Conservation (phyloP, 2,888 invertebrate species). For the Augiades crinisus region DNA sequence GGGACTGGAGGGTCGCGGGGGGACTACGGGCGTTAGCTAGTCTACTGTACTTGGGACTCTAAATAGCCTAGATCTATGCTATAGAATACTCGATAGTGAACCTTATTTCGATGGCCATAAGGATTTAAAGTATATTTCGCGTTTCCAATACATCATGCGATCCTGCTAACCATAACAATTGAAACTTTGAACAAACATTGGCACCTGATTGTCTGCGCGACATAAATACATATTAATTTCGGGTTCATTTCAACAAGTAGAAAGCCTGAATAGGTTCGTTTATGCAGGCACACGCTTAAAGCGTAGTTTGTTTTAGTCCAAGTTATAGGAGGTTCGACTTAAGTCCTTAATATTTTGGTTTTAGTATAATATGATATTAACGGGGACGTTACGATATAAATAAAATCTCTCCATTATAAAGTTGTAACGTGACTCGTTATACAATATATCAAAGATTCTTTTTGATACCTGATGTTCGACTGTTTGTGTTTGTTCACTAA, state of each 20-base stretch:
- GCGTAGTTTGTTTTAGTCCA: background rate
- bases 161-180: conserved; percentile 33
- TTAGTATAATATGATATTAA: no score
- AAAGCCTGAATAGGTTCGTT: conserved; percentile 42
- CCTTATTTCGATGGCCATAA: conserved; percentile 28
- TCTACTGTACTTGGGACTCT: no score
- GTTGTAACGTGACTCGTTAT: no score
- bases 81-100: background rate
- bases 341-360: no score
- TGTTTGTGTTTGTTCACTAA: no score
- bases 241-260: conserved; percentile 66
- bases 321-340: background rate
- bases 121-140: conserved; percentile 22
- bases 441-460: no score
- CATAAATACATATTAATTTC: conserved; percentile 71
- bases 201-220: conserved; percentile 52
- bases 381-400: no score
- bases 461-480: no score
- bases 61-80: no score
- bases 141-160: conserved; percentile 22
- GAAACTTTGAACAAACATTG: conserved; percentile 54
- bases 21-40: no score
- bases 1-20: no score
- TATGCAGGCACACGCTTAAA: conserved; percentile 25
- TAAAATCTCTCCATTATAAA: no score